Evolutionary conservation across 2,113 vertebrate species (phyloP), one percentile per base, ranked within the genome.

Genomic region (Paradoxurus hermaphroditus): DNA sequence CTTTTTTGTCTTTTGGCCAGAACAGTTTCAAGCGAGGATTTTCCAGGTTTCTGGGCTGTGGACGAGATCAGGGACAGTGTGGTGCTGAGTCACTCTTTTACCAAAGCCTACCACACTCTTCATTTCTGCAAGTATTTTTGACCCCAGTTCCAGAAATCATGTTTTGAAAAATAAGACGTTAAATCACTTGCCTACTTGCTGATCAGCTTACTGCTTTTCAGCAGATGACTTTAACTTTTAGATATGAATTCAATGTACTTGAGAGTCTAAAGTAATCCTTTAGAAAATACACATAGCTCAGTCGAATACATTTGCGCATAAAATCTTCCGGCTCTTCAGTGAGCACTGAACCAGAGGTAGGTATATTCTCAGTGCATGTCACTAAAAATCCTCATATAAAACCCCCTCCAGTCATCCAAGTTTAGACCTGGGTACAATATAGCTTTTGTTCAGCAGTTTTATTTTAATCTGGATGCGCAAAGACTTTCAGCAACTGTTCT

Each of bases 361-460:
- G 94, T 86, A 62, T 94, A 78, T 90, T 83, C 90, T 90, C 77
- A n/a, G 72, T 49, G 34, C 41, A 14, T 68, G 87, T 78, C 94
- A 88, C 92, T 94, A 72, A 94, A 95, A 88, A 59, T 25, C 18
- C 63, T 62, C 77, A 36, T 62, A 78, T 70, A 91, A 97, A 97
- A 84, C 9, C 34, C 92, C 96, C 79, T 95, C 46, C 23, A 96
- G 97, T 84, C 79, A 88, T 97, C 95, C 84, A 77, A 49, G 92
- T 88, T 92, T 72, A 90, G 94, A 68, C 23, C 85, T 86, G 27
- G 39, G 87, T 92, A 88, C 81, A 72, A 73, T 88, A 87, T 87
- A 78, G 97, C 94, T 97, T 96, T 96, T 97, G 84, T 97, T 98
- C 94, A 96, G 97, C 92, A 85, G 70, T 98, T 98, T 98, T 91